Evolutionary conservation across 2,888 invertebrate species (phyloP), one percentile per base, ranked within the genome.

Genomic region (Nomada fucata): DNA sequence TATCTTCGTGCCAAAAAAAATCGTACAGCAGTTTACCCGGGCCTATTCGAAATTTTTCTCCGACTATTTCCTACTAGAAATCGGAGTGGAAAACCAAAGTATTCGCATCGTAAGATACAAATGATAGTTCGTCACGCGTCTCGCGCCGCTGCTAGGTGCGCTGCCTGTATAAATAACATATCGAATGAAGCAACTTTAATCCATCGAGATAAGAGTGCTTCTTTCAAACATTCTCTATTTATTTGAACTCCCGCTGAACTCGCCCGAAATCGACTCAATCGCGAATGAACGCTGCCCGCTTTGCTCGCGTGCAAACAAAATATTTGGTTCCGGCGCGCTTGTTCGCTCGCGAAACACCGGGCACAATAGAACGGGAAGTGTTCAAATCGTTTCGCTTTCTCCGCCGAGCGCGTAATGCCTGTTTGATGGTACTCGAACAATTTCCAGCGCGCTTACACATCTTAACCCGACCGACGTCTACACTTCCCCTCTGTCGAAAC

Each of bases 401-500:
- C 53, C 57, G 18, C 42, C 50, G 53, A 65, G 11, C 10, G 53
- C 18, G 29, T 57, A 60, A 70, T 61, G 59, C 47, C 68, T 53
- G 59, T 81, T 82, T 82, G 71, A 82, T 76, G 63, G 76, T 29
- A 59, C 60, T 69, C 36, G 64, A 82, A 82, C 71, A 76, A 82
- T 72, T 82, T 76, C 82, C 5, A 42, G 1, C 20, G 2, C n/a
- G 20, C 50, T 11, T 53, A 57, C 36, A 65, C 52, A 60, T 52
- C 50, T 71, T 71, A 60, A 61, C 50, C 29, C 60, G 20, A 29
- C 29, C 59, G 5, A 29, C 5, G 4, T 7, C n/a, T 5, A 44
- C 13, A 18, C 13, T 18, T 2, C 11, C n/a, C n/a, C 36, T 42
- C 67, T 64, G 73, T 60, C 65, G 64, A 44, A 78, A 78, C 67